Conservation (phyloP, 2,797 vertebrate species). For the Xenopus petersii region DNA sequence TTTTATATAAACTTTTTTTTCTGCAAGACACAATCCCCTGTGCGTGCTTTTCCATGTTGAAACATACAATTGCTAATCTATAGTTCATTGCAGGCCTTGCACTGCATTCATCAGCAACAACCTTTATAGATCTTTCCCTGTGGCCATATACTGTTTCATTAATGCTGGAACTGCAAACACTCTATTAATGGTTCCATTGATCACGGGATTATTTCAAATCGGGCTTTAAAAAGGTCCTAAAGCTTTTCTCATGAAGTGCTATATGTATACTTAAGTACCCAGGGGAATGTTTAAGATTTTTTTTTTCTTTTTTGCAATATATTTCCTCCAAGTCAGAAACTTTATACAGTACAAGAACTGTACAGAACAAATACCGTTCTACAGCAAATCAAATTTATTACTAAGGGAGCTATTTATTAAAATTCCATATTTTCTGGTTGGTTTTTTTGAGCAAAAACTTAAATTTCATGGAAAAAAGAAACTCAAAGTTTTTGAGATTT, state of each 20-base stretch:
- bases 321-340: too few relatives aligned
- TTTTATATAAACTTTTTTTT: conserved; percentile 15
- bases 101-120: conserved; percentile 53
- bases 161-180: conserved; percentile 53
- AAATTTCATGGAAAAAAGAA: too few relatives aligned
- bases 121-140: conserved; percentile 56
- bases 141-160: conserved; percentile 56
- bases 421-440: too few relatives aligned
- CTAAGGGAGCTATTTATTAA: too few relatives aligned
- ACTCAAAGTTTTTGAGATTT: too few relatives aligned
- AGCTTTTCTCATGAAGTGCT: conserved; percentile 50
- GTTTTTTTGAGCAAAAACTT: too few relatives aligned
- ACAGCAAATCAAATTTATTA: too few relatives aligned
- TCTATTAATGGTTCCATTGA: conserved; percentile 50
- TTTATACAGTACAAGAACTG: too few relatives aligned
- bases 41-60: conserved; percentile 39
- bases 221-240: conserved; percentile 47
- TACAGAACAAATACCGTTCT: too few relatives aligned
- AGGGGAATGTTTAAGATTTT: too few relatives aligned
- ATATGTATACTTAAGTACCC: conserved; percentile 19
- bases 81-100: conserved; percentile 48
- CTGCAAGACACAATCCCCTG: conserved; percentile 8
- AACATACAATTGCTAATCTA: conserved; percentile 57
- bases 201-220: conserved; percentile 51
- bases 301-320: too few relatives aligned